Evolutionary conservation across 2,797 vertebrate genomes (phyloP), one percentile per base, ranked within the genome.

Genomic region (Natrix natrix): DNA sequence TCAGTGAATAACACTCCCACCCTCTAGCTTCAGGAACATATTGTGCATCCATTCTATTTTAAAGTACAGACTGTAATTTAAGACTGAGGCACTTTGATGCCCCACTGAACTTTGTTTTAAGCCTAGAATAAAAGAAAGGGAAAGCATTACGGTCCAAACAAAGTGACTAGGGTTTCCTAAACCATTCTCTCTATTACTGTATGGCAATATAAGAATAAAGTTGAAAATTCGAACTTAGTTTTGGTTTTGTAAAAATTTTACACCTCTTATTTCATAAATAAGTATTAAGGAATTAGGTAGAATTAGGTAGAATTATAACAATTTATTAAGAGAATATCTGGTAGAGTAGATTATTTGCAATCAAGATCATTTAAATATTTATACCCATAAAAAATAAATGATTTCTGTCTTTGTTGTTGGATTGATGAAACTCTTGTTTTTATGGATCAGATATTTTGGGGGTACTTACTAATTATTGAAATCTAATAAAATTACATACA

Each of bases 21-120:
- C 98, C 97, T 96, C 97, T 97, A 97, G 98, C 98, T 97, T 98
- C 94, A 95, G 97, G 97, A 97, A 96, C 98, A 97, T 96, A 98
- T 97, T 95, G 97, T 96, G 97, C 96, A 97, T 96, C 96, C 97
- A 97, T 98, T 98, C 98, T 98, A 97, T 98, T 98, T 98, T 98
- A 97, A 98, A 98, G 97, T 97, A 96, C 96, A 97, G 97, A 98
- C 98, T 98, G 97, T 98, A 98, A 98, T 98, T 98, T 98, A 97
- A 98, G 97, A 97, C 97, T 96, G 93, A 98, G 97, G 97, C 97
- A 97, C 97, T 97, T 98, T 97, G 98, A 97, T 98, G 98, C 98
- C 98, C 98, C 97, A 97, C 97, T 98, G 98, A 98, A 98, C 98
- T 98, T 98, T 97, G 97, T 97, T 97, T 98, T 98, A 98, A 98